Evolutionary conservation across 2,113 vertebrate species (phyloP).

Genomic region (Dicrurus megarhynchus): DNA sequence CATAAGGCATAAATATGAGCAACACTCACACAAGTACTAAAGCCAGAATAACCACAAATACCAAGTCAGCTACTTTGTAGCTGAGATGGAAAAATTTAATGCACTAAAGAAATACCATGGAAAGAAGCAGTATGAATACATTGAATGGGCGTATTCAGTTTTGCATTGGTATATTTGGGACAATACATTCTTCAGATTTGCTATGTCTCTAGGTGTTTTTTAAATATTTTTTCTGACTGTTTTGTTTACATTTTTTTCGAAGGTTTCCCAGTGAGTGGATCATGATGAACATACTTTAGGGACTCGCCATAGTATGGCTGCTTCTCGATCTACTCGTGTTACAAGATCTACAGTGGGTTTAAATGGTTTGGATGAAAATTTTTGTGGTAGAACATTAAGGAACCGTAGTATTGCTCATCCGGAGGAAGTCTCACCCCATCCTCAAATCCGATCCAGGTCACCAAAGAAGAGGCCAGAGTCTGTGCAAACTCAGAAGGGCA

Average conservation of each 20-base stretch:
- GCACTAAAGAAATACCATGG: background rate
- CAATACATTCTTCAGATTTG: background rate
- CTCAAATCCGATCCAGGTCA: constrained; percentile 88
- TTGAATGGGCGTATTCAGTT: background rate
- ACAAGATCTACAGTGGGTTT: constrained; percentile 99
- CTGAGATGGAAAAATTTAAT: background rate
- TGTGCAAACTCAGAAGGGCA: constrained; percentile 78
- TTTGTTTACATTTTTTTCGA: constrained; percentile 61
- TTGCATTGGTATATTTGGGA: background rate
- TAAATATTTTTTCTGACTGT: constrained; percentile 61
- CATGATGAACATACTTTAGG: constrained; percentile 94
- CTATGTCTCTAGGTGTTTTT: constrained; percentile 11
- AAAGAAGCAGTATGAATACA: background rate
- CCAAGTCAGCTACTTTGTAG: background rate
- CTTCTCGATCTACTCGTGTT: constrained; percentile 98
- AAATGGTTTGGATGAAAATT: constrained; percentile 99
- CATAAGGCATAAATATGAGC: background rate
- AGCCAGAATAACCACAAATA: background rate
- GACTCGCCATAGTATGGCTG: constrained; percentile 97
- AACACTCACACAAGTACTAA: background rate
- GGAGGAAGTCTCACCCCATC: constrained; percentile 87
- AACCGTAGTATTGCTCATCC: constrained; percentile 98
- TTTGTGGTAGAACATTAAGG: constrained; percentile 98
- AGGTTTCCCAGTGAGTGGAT: constrained; percentile 94
- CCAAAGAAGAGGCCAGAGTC: constrained; percentile 93